Conservation (phyloP, 2,797 vertebrate genomes). For the Enteromius afrohamiltoni region DNA sequence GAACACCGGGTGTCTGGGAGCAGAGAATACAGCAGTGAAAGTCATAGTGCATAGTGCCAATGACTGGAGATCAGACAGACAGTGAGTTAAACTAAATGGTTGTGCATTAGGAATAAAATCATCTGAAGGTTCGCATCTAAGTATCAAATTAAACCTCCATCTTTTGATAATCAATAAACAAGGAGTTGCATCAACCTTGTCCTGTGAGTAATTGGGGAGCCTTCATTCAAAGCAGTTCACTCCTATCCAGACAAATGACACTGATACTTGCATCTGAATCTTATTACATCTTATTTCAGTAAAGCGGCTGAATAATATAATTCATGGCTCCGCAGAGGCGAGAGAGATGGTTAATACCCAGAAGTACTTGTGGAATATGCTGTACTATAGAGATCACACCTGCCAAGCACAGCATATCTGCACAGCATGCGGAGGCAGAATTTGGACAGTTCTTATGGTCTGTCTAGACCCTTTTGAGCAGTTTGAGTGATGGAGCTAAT, state of each 20-base stretch:
- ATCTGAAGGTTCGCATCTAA: not conserved
- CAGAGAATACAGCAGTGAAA: slow-evolving; percentile 2
- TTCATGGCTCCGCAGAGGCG: not conserved
- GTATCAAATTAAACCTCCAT: slow-evolving; percentile 14
- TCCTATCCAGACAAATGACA: slow-evolving; percentile 5
- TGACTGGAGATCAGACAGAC: not conserved
- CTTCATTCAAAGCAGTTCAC: not conserved
- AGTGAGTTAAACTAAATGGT: not conserved
- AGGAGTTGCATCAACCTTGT: not conserved
- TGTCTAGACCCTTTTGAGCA: slow-evolving; percentile 5
- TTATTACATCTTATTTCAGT: slow-evolving; percentile 9
- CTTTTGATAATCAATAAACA: slow-evolving; percentile 26
- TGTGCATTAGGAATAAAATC: not conserved
- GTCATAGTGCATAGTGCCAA: not conserved
- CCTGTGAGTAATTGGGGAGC: not conserved
- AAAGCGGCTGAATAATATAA: slow-evolving; percentile 22
- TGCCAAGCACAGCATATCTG: slow-evolving; percentile 24
- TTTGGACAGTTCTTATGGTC: not conserved
- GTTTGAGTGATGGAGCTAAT: slow-evolving; percentile 8
- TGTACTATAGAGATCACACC: slow-evolving; percentile 9
- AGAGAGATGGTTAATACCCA: not conserved
- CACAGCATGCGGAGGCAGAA: not conserved
- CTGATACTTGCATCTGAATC: slow-evolving; percentile 17
- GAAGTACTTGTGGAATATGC: slow-evolving; percentile 2
- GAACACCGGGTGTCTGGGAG: slow-evolving; percentile 29